Percentiles rank a stretch among this genome's conserved stretches.
Evolutionary conservation across 2,888 invertebrate species (phyloP).

Genomic region (Calephelis perditalis): DNA sequence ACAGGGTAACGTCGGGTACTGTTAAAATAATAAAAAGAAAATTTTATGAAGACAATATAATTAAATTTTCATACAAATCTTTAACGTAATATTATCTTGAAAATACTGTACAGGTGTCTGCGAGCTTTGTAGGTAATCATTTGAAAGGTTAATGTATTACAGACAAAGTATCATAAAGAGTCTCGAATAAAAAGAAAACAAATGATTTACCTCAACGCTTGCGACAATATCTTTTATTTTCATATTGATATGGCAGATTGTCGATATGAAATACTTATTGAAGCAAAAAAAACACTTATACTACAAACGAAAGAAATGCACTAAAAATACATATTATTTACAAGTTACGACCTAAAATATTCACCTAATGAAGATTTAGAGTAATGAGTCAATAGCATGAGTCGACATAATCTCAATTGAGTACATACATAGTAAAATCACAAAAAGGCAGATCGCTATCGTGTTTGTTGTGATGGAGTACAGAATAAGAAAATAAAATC

Average conservation of each 20-base stretch:
- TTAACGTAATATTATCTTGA: constrained; percentile 86
- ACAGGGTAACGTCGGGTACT: background rate
- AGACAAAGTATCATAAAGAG: constrained; percentile 30
- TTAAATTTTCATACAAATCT: constrained; percentile 89
- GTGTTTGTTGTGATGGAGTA: constrained; percentile 5
- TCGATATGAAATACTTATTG: constrained; percentile 79
- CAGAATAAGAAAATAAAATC: background rate
- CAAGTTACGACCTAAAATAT: constrained; percentile 28
- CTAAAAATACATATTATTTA: constrained; percentile 60
- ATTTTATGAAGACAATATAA: constrained; percentile 79
- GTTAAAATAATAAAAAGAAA: constrained; percentile 39
- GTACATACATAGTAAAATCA: constrained; percentile 66
- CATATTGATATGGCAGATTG: constrained; percentile 83
- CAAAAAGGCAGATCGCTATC: constrained; percentile 64
- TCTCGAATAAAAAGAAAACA: constrained; percentile 34
- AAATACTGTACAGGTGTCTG: constrained; percentile 85
- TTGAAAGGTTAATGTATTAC: constrained; percentile 35
- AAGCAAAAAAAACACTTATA: constrained; percentile 55
- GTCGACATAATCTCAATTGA: constrained; percentile 70
- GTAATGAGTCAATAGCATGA: constrained; percentile 39
- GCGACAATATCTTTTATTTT: constrained; percentile 71
- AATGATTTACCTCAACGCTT: constrained; percentile 58
- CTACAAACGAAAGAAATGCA: constrained; percentile 64
- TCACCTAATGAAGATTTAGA: constrained; percentile 47
- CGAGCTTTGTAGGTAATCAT: constrained; percentile 58